phyloP scores from a whole-genome alignment of 2,888 invertebrate species.

The Ypsolopha sequella region DNA sequence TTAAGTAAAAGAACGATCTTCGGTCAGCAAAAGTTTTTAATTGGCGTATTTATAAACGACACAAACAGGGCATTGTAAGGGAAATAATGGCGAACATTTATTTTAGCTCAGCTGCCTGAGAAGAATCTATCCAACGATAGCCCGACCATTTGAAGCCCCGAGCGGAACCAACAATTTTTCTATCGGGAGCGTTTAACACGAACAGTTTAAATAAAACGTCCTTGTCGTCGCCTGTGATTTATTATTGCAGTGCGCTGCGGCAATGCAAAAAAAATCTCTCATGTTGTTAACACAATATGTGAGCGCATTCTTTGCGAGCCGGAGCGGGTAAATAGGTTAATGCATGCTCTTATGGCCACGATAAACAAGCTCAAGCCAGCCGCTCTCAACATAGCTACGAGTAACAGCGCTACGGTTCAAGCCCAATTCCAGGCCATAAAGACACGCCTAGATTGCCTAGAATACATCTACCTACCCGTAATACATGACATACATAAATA shows the following conservation, averaged over 20 bases:
- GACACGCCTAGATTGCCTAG: neutral
- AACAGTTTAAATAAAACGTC: slow-evolving; percentile 20
- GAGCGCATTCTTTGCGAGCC: slow-evolving; percentile 3
- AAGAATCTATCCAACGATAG: neutral
- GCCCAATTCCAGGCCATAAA: neutral
- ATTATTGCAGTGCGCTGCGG: slow-evolving; percentile 24
- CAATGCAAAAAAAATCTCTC: slow-evolving; percentile 21
- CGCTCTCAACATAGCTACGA: neutral
- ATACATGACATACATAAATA: no score
- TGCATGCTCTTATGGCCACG: slow-evolving; percentile 5
- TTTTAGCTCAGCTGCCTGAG: slow-evolving; percentile 10
- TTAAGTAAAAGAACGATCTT: no score
- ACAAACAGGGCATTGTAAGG: no score
- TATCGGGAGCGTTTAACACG: slow-evolving; percentile 3
- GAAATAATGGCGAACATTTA: slow-evolving; percentile 6
- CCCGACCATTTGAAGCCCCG: neutral
- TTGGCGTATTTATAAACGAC: no score
- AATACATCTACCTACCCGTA: neutral
- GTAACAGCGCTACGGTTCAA: neutral
- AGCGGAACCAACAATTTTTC: neutral
- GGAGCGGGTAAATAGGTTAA: slow-evolving; percentile 10
- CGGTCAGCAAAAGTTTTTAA: no score
- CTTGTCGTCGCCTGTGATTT: slow-evolving; percentile 27
- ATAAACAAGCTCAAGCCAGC: slow-evolving; percentile 2
- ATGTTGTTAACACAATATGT: slow-evolving; percentile 9